Evolutionary conservation across 2,113 vertebrate genomes (phyloP), one percentile per base, ranked within the genome.

Genomic region (Piaya cayana): DNA sequence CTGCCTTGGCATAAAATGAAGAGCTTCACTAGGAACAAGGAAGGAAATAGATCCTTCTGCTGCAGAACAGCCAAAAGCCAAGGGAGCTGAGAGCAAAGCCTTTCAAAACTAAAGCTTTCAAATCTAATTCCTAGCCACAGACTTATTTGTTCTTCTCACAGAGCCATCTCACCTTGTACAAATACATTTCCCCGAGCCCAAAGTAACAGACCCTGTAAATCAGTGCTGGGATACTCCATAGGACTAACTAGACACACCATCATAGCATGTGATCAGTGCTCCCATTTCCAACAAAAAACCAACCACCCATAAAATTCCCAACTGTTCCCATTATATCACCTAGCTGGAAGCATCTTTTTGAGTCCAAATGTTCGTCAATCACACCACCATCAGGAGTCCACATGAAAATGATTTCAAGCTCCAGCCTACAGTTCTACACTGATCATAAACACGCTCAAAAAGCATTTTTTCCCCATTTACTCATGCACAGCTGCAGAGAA

Each of bases 301-400:
- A 78, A 77, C 76, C 80, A 86, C 42, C 79, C 86, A 81, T 83
- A 63, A 78, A 87, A 93, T 77, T 81, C 82, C 92, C 88, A 93
- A 69, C 92, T 86, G 86, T 52, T 94, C 60, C 91, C 88, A 81
- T 83, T 80, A 19, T 74, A 96, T 70, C 82, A 86, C 88, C 87
- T 78, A 60, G 79, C 72, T 88, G 87, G 84, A 83, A 90, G 76
- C 93, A 90, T 77, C 82, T 83, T 88, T 65, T 36, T 7, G 42
- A 81, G 67, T 65, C 82, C 90, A 94, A 94, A 55, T n/a, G 47
- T 74, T 96, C 5, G 39, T 95, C 89, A 90, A 81, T 83, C 94
- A 90, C 36, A 11, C 43, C 60, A 67, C 80, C 69, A 86, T 53
- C 70, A 53, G n/a, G 39, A 87, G 29, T 43, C 72, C 65, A 59